Evolutionary conservation across 53 echinoderm and acorn worm genomes (phyloP), one percentile per base, ranked within the genome.

Genomic region (Apostichopus leukothele): DNA sequence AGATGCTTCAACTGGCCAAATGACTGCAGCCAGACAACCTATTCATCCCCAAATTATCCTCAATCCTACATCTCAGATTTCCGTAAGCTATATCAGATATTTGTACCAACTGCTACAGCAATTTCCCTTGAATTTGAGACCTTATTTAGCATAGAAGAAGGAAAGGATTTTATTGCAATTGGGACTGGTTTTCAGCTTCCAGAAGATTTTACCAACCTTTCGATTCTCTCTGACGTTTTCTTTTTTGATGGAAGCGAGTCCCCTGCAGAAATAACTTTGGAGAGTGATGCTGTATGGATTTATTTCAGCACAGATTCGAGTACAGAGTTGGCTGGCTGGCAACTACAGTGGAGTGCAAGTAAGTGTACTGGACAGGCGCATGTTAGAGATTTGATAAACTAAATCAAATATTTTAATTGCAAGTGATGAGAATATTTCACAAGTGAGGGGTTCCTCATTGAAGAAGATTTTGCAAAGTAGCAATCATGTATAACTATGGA

Each of bases 1-100:
- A 86, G 93, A 20, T 96, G 96, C 78, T 96, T 96, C 80, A 90
- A 91, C 67, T 96, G 94, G 91, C 96, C 96, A 53, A 91, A 66
- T 50, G 83, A 51, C 39, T 96, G 96, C 57, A 92, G 86, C 1
- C 79, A 83, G 4, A 75, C 53, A 16, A 73, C 77, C 5, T 95
- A 93, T 59, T 60, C 90, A 12, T 96, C 96, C 0, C 96, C 95
- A n/a, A 93, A 91, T 66, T 96, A 91, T 68, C 96, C 96, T 4
- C 83, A 89, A 77, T 53, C 18, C 16, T 96, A 96, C 68, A 22
- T 75, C 50, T 63, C 71, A 23, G 68, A 89, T 18, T 89, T 63
- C 52, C 57, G 75, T 10, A 93, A 92, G 9, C 86, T 95, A 27
- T 95, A 93, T 61, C 96, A 95, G 71, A 89, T 95, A 27, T 96